Base-by-base conservation (phyloP, 2,888 invertebrate genomes). In the Hydraecia micacea region DNA sequence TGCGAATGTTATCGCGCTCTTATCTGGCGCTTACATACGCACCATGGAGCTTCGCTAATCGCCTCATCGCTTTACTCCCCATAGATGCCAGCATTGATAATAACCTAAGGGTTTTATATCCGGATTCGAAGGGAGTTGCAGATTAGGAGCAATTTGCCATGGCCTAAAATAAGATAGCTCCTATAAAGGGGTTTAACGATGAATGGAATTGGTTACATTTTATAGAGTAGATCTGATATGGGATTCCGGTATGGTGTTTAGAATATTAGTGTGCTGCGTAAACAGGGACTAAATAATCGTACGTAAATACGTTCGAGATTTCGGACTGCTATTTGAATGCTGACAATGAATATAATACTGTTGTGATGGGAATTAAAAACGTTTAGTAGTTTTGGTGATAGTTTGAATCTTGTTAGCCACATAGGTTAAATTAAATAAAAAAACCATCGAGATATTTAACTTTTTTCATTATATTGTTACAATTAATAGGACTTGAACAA, bases 101-200 rank as follows among this genome's bases (percentile, higher is more conserved):
- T 92, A 91, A 87, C 91, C 89, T 91, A 90, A 92, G 93, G 94
- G 94, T 92, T 94, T 95, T 94, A 93, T 94, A 93, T 93, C 91
- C 92, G 93, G 92, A 92, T 92, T 89, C 90, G 91, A 83, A 92
- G 93, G 94, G 94, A 93, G 92, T 88, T 91, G 88, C 90, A 93
- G 94, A 95, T 95, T 95, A 93, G 90, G 89, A 91, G 91, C 94
- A 96, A 96, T 96, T 96, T 95, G 95, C 94, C 94, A 93, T 93
- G 91, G 80, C 82, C 87, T 85, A 91, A 94, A 95, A 93, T 91
- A 93, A 93, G 93, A 93, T 94, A 90, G 87, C 87, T 85, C 79
- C 81, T 87, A 87, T 86, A 88, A 89, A 85, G 86, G 90, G 90
- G 89, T 89, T 88, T 82, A 84, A 79, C 82, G 75, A 75, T 84